Percentiles rank a stretch among this genome's conserved stretches.
Evolutionary conservation across 1,140 invertebrate species (phyloP).

Genomic region (Bombus sylvicola): DNA sequence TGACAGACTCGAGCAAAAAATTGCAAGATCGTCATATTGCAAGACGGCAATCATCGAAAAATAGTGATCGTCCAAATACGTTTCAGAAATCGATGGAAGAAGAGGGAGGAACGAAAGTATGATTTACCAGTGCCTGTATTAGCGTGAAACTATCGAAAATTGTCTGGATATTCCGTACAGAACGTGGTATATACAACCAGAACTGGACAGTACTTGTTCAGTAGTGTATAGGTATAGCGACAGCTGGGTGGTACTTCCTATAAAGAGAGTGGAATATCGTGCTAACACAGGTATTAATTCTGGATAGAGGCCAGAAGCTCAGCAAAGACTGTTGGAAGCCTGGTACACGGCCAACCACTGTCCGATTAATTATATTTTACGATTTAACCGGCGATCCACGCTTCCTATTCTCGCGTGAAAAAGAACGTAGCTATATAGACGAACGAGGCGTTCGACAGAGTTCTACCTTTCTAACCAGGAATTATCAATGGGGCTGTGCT

Average conservation of each 20-base stretch:
- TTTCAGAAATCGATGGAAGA: background rate
- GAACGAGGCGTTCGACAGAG: conserved; percentile 24
- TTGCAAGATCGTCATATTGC: too few relatives aligned
- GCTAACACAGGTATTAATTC: conserved; percentile 53
- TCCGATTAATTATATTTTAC: conserved; percentile 67
- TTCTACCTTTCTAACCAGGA: background rate
- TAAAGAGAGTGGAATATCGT: conserved; percentile 47
- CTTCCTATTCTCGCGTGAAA: conserved; percentile 12
- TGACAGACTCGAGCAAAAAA: background rate
- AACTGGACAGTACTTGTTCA: conserved; percentile 5
- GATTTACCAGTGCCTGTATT: conserved; percentile 3
- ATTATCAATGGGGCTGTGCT: background rate
- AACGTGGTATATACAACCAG: background rate
- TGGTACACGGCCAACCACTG: conserved; percentile 38
- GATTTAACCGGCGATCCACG: conserved; percentile 42
- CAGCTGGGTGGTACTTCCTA: conserved; percentile 30
- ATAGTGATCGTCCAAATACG: background rate
- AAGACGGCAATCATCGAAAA: background rate
- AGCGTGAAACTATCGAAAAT: background rate
- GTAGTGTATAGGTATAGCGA: conserved; percentile 27
- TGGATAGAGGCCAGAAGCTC: conserved; percentile 47
- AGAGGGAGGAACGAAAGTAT: background rate
- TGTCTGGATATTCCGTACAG: conserved; percentile 14
- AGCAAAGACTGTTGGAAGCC: conserved; percentile 30
- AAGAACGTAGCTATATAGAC: conserved; percentile 14